Evolutionary conservation across 2,113 vertebrate species (phyloP).

Genomic region (Hymenochirus boettgeri): DNA sequence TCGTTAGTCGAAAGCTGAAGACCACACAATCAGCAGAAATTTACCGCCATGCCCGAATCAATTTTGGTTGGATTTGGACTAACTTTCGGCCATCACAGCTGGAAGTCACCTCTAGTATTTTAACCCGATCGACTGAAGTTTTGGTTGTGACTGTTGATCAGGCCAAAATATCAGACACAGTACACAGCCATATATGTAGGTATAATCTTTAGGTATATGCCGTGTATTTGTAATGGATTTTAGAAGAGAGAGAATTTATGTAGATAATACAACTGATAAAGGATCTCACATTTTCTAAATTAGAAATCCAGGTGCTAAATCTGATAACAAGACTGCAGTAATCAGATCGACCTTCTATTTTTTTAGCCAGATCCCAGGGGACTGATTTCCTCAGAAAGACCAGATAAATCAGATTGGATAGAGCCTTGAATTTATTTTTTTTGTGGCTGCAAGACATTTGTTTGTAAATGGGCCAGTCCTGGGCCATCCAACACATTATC

Average conservation of each 20-base stretch:
- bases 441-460: constrained; percentile 23
- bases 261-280: background rate
- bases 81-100: too few relatives aligned
- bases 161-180: too few relatives aligned
- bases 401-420: constrained; percentile 37
- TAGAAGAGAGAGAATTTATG: background rate
- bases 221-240: too few relatives aligned
- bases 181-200: too few relatives aligned
- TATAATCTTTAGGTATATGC: too few relatives aligned
- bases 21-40: too few relatives aligned
- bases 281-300: background rate
- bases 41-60: too few relatives aligned
- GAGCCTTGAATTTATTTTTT: constrained; percentile 25
- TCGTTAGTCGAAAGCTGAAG: too few relatives aligned
- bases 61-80: too few relatives aligned
- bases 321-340: background rate
- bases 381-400: constrained; percentile 30
- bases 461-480: constrained; percentile 20
- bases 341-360: constrained; percentile 32
- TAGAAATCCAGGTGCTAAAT: background rate
- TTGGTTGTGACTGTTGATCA: too few relatives aligned
- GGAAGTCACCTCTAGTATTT: too few relatives aligned
- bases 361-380: constrained; percentile 31
- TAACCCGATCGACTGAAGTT: too few relatives aligned
- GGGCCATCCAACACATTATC: constrained; percentile 5